phyloP scores from a whole-genome alignment of 2,113 vertebrate genomes.

The Arvicanthis niloticus region DNA sequence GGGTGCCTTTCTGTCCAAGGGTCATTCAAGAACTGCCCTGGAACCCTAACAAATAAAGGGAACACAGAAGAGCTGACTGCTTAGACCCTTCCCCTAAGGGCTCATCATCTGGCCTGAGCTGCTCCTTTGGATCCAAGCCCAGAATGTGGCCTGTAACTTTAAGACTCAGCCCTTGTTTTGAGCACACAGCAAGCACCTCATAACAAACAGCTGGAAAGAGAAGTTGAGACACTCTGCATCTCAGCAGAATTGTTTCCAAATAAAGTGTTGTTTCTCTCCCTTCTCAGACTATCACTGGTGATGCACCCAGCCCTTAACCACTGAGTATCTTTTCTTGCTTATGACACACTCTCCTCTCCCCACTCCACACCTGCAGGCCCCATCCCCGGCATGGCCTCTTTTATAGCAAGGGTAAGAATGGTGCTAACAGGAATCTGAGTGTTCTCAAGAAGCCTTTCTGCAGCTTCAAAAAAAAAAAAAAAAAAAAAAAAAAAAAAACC shows the following conservation, averaged over 20 bases:
- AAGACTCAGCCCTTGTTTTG: background rate
- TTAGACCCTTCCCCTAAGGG: background rate
- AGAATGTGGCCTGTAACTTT: background rate
- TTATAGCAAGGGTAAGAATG: slow-evolving; percentile 13
- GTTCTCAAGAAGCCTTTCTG: background rate
- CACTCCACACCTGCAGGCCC: background rate
- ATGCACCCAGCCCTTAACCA: slow-evolving; percentile 16
- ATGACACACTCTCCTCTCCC: background rate
- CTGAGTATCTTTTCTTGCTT: slow-evolving; percentile 45
- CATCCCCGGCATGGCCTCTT: background rate
- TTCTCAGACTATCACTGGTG: slow-evolving; percentile 57
- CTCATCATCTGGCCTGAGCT: background rate
- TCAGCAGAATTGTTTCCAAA: slow-evolving; percentile 73
- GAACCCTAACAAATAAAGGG: background rate
- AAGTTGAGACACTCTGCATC: slow-evolving; percentile 32
- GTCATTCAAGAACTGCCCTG: background rate
- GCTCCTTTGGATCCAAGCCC: background rate
- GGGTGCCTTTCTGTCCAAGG: background rate
- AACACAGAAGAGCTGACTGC: background rate
- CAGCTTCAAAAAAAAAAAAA: background rate
- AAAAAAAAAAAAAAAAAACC: background rate
- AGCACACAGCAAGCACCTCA: background rate
- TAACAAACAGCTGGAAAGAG: slow-evolving; percentile 14
- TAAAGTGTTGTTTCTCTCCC: slow-evolving; percentile 51
- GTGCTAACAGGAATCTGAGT: background rate